Evolutionary conservation across 2,113 vertebrate species (phyloP).

Genomic region (Protobothrops flavoviridis): DNA sequence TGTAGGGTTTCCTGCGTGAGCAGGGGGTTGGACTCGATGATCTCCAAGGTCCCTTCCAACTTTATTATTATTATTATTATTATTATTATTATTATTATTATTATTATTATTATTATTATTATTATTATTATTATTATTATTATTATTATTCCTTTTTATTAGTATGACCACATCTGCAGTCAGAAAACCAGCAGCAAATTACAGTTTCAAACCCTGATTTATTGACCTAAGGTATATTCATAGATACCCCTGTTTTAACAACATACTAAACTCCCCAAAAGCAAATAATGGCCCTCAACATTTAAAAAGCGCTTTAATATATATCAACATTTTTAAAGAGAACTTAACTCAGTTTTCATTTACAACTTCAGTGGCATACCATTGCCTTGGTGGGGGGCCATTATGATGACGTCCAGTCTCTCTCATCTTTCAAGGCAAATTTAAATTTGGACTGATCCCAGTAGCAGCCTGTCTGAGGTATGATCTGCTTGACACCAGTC

Average conservation of each 20-base stretch:
- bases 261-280: background rate
- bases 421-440: background rate
- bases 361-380: background rate
- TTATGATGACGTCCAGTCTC: background rate
- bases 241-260: background rate
- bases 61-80: no score
- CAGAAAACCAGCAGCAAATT: background rate
- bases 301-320: background rate
- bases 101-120: no score
- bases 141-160: background rate
- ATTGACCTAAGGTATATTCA: background rate
- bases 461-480: background rate
- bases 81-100: no score
- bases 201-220: background rate
- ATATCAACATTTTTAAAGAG: background rate
- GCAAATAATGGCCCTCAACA: background rate
- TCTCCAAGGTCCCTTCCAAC: no score
- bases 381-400: background rate
- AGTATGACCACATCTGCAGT: background rate
- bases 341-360: background rate
- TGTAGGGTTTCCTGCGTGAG: no score
- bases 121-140: no score
- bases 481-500: background rate
- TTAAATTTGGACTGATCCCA: background rate
- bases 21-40: no score